Conservation (phyloP, 2,888 invertebrate genomes). For the Thera britannica region DNA sequence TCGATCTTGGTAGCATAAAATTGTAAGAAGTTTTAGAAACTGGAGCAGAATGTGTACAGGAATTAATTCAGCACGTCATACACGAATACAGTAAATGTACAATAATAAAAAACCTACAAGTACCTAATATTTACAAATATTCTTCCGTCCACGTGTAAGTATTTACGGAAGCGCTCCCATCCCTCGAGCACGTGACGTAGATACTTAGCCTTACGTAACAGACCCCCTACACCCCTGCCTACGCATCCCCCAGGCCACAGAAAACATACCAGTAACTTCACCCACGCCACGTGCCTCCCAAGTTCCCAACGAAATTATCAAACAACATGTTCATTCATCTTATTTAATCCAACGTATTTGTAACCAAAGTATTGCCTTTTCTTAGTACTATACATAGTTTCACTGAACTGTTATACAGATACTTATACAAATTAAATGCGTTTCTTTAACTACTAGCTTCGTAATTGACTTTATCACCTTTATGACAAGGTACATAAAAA, state of each 20-base stretch:
- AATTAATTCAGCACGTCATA: background rate
- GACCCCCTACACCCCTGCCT: constrained; percentile 24
- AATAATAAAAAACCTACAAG: background rate
- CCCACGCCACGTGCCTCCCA: constrained; percentile 24
- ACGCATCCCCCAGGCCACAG: constrained; percentile 26
- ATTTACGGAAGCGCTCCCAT: constrained; percentile 38
- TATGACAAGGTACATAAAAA: background rate
- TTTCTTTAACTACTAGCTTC: constrained; percentile 19
- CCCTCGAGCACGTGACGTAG: constrained; percentile 40
- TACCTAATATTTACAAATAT: constrained; percentile 41
- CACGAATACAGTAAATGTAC: background rate
- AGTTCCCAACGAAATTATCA: constrained; percentile 48
- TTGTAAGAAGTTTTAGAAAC: background rate
- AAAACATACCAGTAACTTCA: constrained; percentile 1
- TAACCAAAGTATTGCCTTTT: constrained; percentile 4
- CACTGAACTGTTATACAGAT: constrained; percentile 14
- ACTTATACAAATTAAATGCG: constrained; percentile 29
- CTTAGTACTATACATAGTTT: constrained; percentile 13
- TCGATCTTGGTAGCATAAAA: background rate
- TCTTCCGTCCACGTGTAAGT: constrained; percentile 40
- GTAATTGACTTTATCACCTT: constrained; percentile 24
- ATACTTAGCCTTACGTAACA: constrained; percentile 37
- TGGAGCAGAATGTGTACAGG: background rate
- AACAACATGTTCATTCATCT: constrained; percentile 52
- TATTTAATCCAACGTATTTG: constrained; percentile 48